Evolutionary conservation across 2,113 vertebrate species (phyloP), one percentile per base, ranked within the genome.

Genomic region (Muscicapa adusta): DNA sequence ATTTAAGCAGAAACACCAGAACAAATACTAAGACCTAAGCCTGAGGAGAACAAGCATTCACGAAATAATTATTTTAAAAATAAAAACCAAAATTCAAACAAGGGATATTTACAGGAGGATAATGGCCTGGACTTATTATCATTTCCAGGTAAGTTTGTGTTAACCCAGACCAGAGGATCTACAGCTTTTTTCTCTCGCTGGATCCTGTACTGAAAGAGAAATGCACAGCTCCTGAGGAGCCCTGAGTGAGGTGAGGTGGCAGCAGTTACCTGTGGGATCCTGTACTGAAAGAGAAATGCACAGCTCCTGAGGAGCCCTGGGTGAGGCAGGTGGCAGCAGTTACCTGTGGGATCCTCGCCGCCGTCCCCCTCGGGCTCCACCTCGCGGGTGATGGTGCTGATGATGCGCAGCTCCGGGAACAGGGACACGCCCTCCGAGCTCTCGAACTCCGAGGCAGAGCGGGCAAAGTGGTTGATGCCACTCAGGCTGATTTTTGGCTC

Each of bases 401-500:
- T 99, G 33, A 99, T 99, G 19, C 98, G 99, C 1, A 99, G 98
- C 97, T 99, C 99, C 0, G 99, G 99, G 89, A 99, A 99, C 6
- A 99, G 98, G 8, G 97, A 97, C 26, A 99, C 98, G 0, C 99
- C 99, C 67, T 99, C 98, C 0, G 98, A 53, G 92, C 99, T 98
- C 97, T 99, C 99, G 4, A 99, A 99, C 88, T 99, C 99, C 0
- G 98, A 98, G 2, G 99, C 99, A 2, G 99, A 98, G n/a, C 99
- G 99, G 40, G 99, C 99, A 63, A 99, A 99, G 91, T 99, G 99
- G 96, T 99, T 99, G 34, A 99, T 98, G 68, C 99, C 99, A 4
- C 99, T 99, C 51, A 99, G 97, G 97, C 99, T 99, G 98, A 99
- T 99, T 83, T 99, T 99, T 3, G 99, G 99, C 36, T 99, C 99